phyloP scores from a whole-genome alignment of 1,140 invertebrate species.

The Euura lappo region DNA sequence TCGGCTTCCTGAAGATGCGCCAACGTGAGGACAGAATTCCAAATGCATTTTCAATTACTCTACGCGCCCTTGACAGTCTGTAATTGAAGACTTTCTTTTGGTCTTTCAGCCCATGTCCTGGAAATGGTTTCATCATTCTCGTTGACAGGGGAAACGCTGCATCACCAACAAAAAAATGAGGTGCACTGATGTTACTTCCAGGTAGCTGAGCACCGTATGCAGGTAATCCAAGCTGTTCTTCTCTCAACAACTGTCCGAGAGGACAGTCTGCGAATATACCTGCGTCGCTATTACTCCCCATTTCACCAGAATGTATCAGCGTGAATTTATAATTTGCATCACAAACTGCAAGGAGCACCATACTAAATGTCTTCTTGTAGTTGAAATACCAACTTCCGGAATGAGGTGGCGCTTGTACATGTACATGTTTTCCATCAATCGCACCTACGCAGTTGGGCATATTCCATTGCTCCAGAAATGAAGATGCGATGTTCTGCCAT shows the following conservation, averaged over 20 bases:
- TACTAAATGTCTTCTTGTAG: slow-evolving; percentile 43
- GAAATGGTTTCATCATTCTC: slow-evolving; percentile 31
- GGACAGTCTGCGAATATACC: slow-evolving; percentile 28
- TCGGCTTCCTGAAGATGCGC: slow-evolving; percentile 40
- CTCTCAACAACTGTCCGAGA: slow-evolving; percentile 38
- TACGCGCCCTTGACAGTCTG: slow-evolving; percentile 37
- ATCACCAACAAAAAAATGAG: slow-evolving; percentile 31
- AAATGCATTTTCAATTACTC: too few relatives aligned
- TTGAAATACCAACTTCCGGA: slow-evolving; percentile 48
- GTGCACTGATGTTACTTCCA: slow-evolving; percentile 11
- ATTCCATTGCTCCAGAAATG: slow-evolving; percentile 41
- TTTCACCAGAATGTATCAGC: slow-evolving; percentile 35
- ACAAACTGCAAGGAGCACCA: slow-evolving; percentile 42
- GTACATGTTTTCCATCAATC: slow-evolving; percentile 52
- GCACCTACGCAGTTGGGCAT: slow-evolving; percentile 49
- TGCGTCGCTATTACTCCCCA: slow-evolving; percentile 36
- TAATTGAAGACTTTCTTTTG: slow-evolving; percentile 40
- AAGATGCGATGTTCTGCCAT: slow-evolving; percentile 41
- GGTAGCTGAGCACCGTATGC: background rate
- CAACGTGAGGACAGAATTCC: too few relatives aligned
- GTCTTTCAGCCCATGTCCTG: slow-evolving; percentile 16
- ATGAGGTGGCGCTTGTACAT: slow-evolving; percentile 30
- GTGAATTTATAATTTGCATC: slow-evolving; percentile 43
- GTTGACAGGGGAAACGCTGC: slow-evolving; percentile 30
- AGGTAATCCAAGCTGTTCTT: slow-evolving; percentile 32